phyloP scores from a whole-genome alignment of 2,888 invertebrate species.

The Chymomyza fuscimana region DNA sequence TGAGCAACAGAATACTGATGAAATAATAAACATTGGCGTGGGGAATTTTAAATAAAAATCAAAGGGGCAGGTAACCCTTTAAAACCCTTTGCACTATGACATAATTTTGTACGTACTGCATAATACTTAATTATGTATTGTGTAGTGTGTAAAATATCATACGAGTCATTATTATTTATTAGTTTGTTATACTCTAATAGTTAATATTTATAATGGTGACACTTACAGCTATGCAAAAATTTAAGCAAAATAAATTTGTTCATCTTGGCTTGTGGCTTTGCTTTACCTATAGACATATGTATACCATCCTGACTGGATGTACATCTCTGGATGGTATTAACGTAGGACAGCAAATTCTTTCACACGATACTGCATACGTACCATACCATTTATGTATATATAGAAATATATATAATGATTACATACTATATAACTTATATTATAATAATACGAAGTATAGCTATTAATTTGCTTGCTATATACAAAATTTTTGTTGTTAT shows the following conservation, averaged over 20 bases:
- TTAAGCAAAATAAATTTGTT: conserved; percentile 6
- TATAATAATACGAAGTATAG: conserved; percentile 11
- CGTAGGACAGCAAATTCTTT: conserved; percentile 49
- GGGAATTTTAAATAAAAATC: not conserved
- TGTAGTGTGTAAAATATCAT: conserved; percentile 3
- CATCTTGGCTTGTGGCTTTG: not conserved
- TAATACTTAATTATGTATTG: conserved; percentile 1
- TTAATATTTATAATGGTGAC: not conserved
- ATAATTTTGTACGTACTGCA: conserved; percentile 1
- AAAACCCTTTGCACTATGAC: not conserved
- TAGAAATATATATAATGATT: not conserved
- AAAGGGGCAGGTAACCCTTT: not conserved
- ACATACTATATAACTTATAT: conserved; percentile 1
- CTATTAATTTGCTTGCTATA: conserved; percentile 15
- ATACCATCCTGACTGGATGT: conserved; percentile 1
- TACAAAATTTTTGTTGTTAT: conserved; percentile 44
- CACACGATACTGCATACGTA: conserved; percentile 21
- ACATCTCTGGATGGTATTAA: conserved; percentile 19
- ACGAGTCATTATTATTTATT: not conserved
- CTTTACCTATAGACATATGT: not conserved
- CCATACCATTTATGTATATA: not conserved
- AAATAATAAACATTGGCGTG: conserved; percentile 1
- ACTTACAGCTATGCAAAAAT: not conserved
- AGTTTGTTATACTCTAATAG: not conserved
- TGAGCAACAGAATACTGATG: conserved; percentile 58